Conservation (phyloP, 2,888 invertebrate genomes). For the Lasiommata megera region DNA sequence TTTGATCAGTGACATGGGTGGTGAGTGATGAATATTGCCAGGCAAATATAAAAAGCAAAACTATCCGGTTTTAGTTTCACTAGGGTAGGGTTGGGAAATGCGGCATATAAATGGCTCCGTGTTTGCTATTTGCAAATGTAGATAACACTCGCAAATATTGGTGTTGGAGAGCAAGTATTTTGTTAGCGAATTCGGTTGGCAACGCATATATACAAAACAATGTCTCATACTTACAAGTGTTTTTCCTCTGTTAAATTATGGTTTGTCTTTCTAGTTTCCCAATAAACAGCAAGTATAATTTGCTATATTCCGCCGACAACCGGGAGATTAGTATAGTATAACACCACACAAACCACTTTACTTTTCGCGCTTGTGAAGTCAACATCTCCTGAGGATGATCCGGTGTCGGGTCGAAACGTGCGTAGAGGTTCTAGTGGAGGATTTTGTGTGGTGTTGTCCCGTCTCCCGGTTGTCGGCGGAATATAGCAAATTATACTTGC, state of each 20-base stretch:
- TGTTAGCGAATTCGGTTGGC: neutral
- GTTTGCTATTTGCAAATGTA: conserved; percentile 23
- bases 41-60: conserved; percentile 80
- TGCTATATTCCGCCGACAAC: no score
- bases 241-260: neutral
- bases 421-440: no score
- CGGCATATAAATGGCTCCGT: conserved; percentile 28
- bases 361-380: no score
- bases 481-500: no score
- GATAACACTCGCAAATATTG: conserved; percentile 17
- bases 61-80: conserved; percentile 77
- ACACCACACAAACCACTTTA: no score
- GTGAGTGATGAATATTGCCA: conserved; percentile 81
- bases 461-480: no score
- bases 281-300: no score
- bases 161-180: conserved; percentile 4
- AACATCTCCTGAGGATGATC: no score
- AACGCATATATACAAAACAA: neutral
- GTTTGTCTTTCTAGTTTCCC: neutral
- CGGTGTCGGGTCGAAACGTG: no score
- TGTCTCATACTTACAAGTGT: neutral
- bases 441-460: no score
- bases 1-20: conserved; percentile 77
- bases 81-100: conserved; percentile 52
- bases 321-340: no score